Base-by-base conservation (phyloP, 53 echinoderm and acorn worm species). In the Pentamera pediparva region DNA sequence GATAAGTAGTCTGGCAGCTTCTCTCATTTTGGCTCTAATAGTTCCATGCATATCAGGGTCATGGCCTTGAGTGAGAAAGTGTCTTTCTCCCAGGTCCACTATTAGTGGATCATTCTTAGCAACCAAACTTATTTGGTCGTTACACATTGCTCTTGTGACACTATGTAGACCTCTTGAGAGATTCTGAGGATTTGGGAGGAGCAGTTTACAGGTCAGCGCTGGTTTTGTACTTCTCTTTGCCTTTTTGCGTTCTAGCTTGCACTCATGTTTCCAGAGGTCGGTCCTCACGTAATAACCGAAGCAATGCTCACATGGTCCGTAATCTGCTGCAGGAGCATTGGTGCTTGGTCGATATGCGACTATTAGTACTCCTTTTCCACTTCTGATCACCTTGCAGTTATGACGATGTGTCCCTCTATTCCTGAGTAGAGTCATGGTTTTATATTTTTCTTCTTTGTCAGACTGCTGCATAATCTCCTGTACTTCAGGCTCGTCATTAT, bases 21-120 rank as follows among this genome's bases (percentile, higher is more conserved):
- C 77, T 50, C 77, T 32, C 49, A 77, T 50, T 32, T 77, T 83
- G 37, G 56, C 60, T 15, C 83, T 37, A 10, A 79, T 62, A n/a
- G 72, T 67, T 7, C 40, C 32, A 26, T 52, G 43, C 25, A 51
- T 51, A 43, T 61, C 75, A 37, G 4, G 0, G 25, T 78, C 75
- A 28, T 78, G 78, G 0, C 85, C 74, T 61, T 32, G 32, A 13
- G 36, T 37, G 9, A 73, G 13, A 32, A 74, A 74, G 24, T 74
- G 74, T 18, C 74, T 70, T 61, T 45, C 35, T 15, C 73, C 85
- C 8, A 37, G 35, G 30, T 84, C 74, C 10, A 39, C 48, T 4
- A 84, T 84, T 29, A 83, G 54, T 0, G 6, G 11, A 33, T 83
- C 83, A 56, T 19, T 25, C 20, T 56, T 56, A 60, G 56, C 75